Evolutionary conservation across 2,797 vertebrate species (phyloP), one percentile per base, ranked within the genome.

Genomic region (Cyprinodon diabolis): DNA sequence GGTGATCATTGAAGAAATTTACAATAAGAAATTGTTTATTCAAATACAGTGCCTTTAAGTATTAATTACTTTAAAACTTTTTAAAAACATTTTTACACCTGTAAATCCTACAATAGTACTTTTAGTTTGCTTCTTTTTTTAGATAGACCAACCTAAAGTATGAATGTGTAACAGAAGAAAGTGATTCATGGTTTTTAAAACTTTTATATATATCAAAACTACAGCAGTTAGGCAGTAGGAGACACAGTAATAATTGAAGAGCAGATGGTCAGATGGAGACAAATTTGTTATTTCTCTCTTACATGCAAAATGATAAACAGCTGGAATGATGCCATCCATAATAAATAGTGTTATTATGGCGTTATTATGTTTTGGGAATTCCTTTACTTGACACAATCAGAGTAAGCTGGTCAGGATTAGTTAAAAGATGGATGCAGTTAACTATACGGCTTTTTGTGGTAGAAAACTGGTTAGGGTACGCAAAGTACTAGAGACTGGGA

Each of bases 1-100:
- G 76, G 76, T 72, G 81, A 83, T 89, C 83, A 81, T 77, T 78
- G 80, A 84, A 86, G 72, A 89, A 68, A 87, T 87, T 80, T 71
- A 77, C n/a, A 23, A 79, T 72, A 76, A 75, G 13, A 68, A 81
- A 23, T 62, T 37, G 60, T 43, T 43, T 63, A 43, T n/a, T 63
- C 19, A 43, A 5, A 12, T n/a, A 35, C 40, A 43, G 19, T 21
- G 19, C 19, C 21, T 43, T n/a, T 37, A 63, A 43, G 21, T 63
- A 21, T 40, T 12, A 5, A 12, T 63, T 63, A 19, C 19, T 19
- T 12, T 43, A 40, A 17, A 62, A 19, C 58, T 21, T 21, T 62
- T 63, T 48, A 11, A 48, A 48, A 6, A 63, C 35, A 62, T 40
- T 21, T 12, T 62, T 35, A 13, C 37, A 63, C 40, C 37, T 13